Evolutionary conservation across 1,140 invertebrate genomes (phyloP).

Genomic region (Ctenoplectra terminalis): DNA sequence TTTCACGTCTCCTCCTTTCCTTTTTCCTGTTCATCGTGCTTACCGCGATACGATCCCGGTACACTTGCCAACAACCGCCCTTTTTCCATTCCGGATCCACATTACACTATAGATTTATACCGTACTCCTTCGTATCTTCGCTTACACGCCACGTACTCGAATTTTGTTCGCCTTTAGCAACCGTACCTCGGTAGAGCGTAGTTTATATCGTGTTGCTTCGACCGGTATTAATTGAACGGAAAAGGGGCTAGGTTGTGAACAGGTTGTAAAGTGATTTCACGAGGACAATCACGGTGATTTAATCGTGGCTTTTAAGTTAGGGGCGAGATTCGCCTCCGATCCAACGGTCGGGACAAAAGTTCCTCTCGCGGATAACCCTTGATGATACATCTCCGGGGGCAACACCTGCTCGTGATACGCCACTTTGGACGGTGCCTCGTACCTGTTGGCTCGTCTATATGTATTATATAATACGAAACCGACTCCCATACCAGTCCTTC

Average conservation of each 20-base stretch:
- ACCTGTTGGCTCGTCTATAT: constrained; percentile 51
- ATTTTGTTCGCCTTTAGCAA: background rate
- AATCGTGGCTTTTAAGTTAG: constrained; percentile 26
- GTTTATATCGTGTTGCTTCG: background rate
- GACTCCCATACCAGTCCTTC: constrained; percentile 28
- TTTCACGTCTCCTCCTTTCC: background rate
- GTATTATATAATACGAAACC: constrained; percentile 67
- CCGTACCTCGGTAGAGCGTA: too few relatives aligned
- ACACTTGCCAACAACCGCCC: constrained; percentile 46
- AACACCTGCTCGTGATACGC: constrained; percentile 71
- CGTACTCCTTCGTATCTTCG: background rate
- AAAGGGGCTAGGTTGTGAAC: background rate
- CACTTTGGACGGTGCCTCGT: constrained; percentile 49
- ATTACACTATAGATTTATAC: constrained; percentile 41
- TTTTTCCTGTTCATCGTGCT: constrained; percentile 1
- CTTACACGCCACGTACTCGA: background rate
- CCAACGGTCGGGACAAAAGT: constrained; percentile 46
- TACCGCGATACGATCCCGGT: constrained; percentile 44
- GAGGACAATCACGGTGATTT: constrained; percentile 26
- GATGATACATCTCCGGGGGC: constrained; percentile 65
- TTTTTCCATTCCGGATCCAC: constrained; percentile 46
- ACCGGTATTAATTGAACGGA: constrained; percentile 6
- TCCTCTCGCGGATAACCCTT: constrained; percentile 55
- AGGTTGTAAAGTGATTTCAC: constrained; percentile 54
- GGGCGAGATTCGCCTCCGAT: constrained; percentile 19